Base-by-base conservation (phyloP, 2,113 vertebrate genomes). In the Drymodes brunneopygia region DNA sequence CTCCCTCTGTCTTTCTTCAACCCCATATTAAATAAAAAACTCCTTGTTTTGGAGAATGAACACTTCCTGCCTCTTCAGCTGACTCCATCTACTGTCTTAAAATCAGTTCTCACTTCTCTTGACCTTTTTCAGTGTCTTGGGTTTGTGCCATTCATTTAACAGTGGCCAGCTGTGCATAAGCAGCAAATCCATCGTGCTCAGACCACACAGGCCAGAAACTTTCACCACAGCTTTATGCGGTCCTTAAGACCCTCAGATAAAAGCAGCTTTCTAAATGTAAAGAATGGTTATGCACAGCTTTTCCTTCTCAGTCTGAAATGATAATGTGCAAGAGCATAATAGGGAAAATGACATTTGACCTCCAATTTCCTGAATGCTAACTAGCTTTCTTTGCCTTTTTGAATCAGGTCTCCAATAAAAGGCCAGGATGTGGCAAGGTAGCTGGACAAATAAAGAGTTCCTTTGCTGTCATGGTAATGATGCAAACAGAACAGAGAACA, bases 381-480 rank as follows among this genome's bases (percentile, higher is more conserved):
- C 77, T 65, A 72, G 90, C 58, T 91, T 92, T 88, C 50, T 70
- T 80, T 94, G 88, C 97, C 97, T 96, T 97, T 98, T 98, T 98
- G 97, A 98, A 97, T 98, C 70, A 58, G 57, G 70, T 77, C 98
- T 98, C 82, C 94, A 97, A 95, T 97, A 97, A 97, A 97, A 97
- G 96, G 97, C 96, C 97, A 94, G 98, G 97, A 98, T 97, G 96
- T 96, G 97, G 97, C 64, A 57, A 98, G 97, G 97, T 96, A 93
- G 83, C 89, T 93, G 97, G 89, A 97, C 4, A 91, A 97, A 98
- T 98, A 98, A 98, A 98, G 98, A 98, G 97, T 94, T 97, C 96
- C 83, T 95, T 91, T 50, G 97, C 98, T 99, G 97, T 98, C 98
- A 99, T 98, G 97, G 98, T 96, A 98, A 98, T 98, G 89, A 87